Conservation (phyloP, 2,888 invertebrate genomes). For the Taphrorychus bicolor region DNA sequence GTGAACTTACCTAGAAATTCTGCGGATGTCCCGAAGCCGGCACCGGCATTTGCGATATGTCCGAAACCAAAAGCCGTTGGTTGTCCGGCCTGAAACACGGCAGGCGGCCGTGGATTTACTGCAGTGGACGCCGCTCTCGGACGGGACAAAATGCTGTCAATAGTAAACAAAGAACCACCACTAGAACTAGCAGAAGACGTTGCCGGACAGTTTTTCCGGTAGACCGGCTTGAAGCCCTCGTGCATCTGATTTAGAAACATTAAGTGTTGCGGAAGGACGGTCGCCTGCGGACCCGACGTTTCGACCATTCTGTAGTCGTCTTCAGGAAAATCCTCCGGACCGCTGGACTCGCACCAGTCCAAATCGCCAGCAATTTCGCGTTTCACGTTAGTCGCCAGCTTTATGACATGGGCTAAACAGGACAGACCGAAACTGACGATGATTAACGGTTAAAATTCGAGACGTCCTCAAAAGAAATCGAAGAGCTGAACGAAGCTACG, state of each 20-base stretch:
- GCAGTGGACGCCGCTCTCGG: conserved; percentile 62
- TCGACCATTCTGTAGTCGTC: conserved; percentile 57
- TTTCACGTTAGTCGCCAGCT: conserved; percentile 58
- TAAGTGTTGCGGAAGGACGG: conserved; percentile 44
- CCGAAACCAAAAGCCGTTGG: conserved; percentile 62
- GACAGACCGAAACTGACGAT: conserved; percentile 34
- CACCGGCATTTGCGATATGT: conserved; percentile 69
- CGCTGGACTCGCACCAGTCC: conserved; percentile 56
- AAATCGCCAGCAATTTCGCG: conserved; percentile 54
- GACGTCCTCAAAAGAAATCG: conserved; percentile 42
- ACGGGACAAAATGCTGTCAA: conserved; percentile 83
- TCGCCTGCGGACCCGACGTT: conserved; percentile 52
- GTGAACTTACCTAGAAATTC: conserved; percentile 79
- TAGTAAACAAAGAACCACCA: conserved; percentile 77
- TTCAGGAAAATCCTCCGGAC: conserved; percentile 50
- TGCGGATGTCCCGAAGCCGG: conserved; percentile 70
- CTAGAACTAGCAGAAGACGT: conserved; percentile 51
- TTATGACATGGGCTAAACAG: conserved; percentile 28
- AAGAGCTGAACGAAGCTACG: conserved; percentile 41
- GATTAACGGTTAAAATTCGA: conserved; percentile 42
- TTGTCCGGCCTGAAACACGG: conserved; percentile 62
- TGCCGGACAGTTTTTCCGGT: conserved; percentile 35
- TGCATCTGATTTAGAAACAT: conserved; percentile 52
- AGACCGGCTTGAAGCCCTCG: conserved; percentile 60
- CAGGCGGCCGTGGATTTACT: neutral